A percentile compares a stretch with the other conserved stretches of the same genome.
phyloP scores from a whole-genome alignment of 2,888 invertebrate species.

The Octodonta nipae region DNA sequence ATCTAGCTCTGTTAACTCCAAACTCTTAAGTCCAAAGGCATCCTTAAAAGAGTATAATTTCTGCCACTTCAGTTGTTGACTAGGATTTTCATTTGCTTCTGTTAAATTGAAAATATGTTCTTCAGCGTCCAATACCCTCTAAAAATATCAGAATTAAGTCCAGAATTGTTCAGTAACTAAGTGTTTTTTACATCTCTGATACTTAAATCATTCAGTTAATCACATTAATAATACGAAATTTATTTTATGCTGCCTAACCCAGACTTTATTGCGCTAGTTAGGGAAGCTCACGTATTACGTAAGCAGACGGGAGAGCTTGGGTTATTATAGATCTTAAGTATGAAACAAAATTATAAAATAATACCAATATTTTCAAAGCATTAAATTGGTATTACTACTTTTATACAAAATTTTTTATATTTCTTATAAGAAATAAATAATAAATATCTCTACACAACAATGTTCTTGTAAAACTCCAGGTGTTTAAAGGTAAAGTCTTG shows the following conservation, averaged over 20 bases:
- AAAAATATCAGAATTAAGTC: conserved; percentile 5
- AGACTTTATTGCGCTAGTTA: not conserved
- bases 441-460: too few species aligned
- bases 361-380: too few species aligned
- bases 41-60: conserved; percentile 59
- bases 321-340: too few species aligned
- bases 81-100: conserved; percentile 53
- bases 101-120: conserved; percentile 67
- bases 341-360: too few species aligned
- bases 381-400: too few species aligned
- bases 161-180: conserved; percentile 2
- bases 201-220: not conserved
- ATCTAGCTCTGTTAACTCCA: conserved; percentile 50
- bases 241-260: too few species aligned
- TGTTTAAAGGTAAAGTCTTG: too few species aligned
- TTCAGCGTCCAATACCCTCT: conserved; percentile 52
- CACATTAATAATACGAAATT: too few species aligned
- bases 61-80: conserved; percentile 42
- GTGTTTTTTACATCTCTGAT: not conserved
- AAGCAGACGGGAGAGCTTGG: not conserved
- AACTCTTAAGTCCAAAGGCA: conserved; percentile 46
- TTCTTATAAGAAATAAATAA: too few species aligned
- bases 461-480: too few species aligned
- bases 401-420: too few species aligned
- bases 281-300: not conserved